Conservation (phyloP, 1,140 invertebrate genomes). For the Coenobita brevimanus region DNA sequence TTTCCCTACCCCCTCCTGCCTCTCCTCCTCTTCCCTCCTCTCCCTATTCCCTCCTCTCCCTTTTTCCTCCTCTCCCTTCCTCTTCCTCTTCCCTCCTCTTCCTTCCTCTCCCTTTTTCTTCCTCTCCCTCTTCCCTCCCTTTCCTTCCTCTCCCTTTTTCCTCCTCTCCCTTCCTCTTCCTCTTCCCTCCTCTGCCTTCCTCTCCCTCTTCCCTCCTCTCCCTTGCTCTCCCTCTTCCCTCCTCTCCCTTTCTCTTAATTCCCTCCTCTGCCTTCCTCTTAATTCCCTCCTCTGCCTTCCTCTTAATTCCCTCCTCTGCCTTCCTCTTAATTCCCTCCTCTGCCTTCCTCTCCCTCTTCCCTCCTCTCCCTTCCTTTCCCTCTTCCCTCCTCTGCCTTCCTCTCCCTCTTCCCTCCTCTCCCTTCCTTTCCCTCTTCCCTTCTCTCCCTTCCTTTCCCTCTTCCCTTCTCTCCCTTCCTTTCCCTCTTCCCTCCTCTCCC, state of each 20-base stretch:
- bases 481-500: neutral
- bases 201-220: no score
- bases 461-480: no score
- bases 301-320: neutral
- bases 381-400: neutral
- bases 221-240: no score
- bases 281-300: neutral
- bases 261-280: neutral
- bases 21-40: neutral
- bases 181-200: no score
- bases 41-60: neutral
- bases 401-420: neutral
- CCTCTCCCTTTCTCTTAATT: no score
- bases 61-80: neutral
- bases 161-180: neutral
- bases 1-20: neutral
- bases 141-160: slow-evolving; percentile 16
- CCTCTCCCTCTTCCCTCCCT: neutral
- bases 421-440: neutral
- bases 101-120: neutral
- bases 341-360: neutral
- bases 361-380: neutral
- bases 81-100: neutral
- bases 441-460: no score
- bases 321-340: neutral